Evolutionary conservation across 1,140 invertebrate genomes (phyloP), one percentile per base, ranked within the genome.

Genomic region (Sipha flava): DNA sequence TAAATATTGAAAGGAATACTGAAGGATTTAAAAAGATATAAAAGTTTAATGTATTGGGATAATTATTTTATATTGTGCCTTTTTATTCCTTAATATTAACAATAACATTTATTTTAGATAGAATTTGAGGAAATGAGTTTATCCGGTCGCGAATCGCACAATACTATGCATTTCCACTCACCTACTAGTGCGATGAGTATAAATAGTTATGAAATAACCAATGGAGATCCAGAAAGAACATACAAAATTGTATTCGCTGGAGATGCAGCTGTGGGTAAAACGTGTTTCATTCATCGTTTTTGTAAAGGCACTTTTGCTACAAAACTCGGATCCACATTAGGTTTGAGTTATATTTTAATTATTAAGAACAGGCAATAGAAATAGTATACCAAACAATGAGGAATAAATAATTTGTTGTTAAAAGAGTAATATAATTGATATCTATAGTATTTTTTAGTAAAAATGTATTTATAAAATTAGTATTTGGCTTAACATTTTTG

Each of bases 251-350:
- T 92, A 7, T 87, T 92, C 77, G 89, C 89, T 37, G 90, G 90
- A 0, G 91, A 92, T 84, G 89, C 91, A 0, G 88, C 89, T 14
- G 90, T 92, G 1, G 90, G 90, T 16, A 92, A 92, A 84, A 89
- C 89, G 3, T 89, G 89, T 80, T 90, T 92, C 82, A 90, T 91
- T 49, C 87, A 89, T 83, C 82, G 90, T 37, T 86, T 91, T 18
- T 89, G 89, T 81, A 89, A 90, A 83, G 89, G 89, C 21, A 85
- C 87, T 52, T 92, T 91, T 83, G 83, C 87, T 4, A 85, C 84
- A 26, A 88, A 88, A 81, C 85, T 90, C 45, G 89, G 87, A 57
- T 90, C 90, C 3, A 92, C 91, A 1, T 83, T 91, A 79, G 90
- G 90, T 90, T 84, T 83, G 83, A 31, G 10, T 64, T 37, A n/a